phyloP scores from a whole-genome alignment of 2,888 invertebrate species.

The Dichetophora obliterata region DNA sequence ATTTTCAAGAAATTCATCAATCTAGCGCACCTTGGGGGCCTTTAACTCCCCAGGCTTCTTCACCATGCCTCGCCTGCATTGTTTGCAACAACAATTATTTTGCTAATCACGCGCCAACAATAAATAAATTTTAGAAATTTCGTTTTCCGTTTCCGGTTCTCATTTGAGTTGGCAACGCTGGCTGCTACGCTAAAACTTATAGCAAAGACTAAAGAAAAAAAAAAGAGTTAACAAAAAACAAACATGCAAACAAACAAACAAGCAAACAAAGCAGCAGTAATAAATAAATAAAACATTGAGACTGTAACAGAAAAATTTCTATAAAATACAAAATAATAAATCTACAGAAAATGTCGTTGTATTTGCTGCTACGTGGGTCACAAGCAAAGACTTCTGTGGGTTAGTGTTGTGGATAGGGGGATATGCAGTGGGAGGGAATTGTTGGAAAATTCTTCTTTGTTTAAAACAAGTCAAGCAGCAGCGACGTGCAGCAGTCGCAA shows the following conservation, averaged over 20 bases:
- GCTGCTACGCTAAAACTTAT: background rate
- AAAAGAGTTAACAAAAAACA: background rate
- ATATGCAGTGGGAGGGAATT: background rate
- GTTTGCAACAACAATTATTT: too few relatives aligned
- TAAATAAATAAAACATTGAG: background rate
- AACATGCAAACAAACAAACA: background rate
- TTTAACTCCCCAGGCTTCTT: too few relatives aligned
- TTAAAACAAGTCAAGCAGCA: background rate
- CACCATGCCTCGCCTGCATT: too few relatives aligned
- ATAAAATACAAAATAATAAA: slow-evolving; percentile 1
- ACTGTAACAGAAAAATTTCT: background rate
- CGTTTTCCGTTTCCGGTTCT: slow-evolving; percentile 18
- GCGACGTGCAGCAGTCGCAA: slow-evolving; percentile 23
- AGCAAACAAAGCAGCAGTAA: background rate
- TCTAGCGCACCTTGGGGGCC: too few relatives aligned
- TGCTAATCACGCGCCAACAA: slow-evolving; percentile 5
- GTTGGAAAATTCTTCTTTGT: background rate
- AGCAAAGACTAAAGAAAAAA: background rate
- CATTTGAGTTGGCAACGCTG: slow-evolving; percentile 20
- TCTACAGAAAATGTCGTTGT: too few relatives aligned
- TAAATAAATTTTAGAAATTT: slow-evolving; percentile 33
- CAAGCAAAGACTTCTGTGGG: background rate
- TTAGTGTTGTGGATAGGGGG: background rate
- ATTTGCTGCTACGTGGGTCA: too few relatives aligned
- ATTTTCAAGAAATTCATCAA: too few relatives aligned